Evolutionary conservation across 1,140 invertebrate species (phyloP).

Genomic region (Hirudo medicinalis): DNA sequence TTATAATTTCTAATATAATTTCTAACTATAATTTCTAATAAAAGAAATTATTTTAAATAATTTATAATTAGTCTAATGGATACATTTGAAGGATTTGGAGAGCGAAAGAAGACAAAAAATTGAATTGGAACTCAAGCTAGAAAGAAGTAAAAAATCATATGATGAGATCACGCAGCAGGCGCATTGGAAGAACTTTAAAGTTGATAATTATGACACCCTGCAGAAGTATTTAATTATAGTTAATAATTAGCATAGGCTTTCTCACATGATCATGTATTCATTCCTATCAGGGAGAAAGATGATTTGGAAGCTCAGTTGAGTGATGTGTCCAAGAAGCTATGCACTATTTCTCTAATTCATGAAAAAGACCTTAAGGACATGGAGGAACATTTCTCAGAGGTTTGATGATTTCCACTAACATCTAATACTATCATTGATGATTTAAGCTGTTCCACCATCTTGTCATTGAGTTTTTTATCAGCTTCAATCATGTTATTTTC

Average conservation of each 20-base stretch:
- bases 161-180: background rate
- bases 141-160: slow-evolving; percentile 1
- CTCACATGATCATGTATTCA: background rate
- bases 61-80: background rate
- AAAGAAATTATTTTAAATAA: too few relatives aligned
- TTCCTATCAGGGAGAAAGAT: background rate
- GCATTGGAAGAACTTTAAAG: background rate
- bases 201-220: background rate
- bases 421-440: background rate
- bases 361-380: background rate
- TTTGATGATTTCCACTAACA: background rate
- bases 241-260: background rate
- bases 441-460: background rate
- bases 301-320: background rate
- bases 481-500: background rate
- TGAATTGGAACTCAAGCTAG: slow-evolving; percentile 1
- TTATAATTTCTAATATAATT: background rate
- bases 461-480: background rate
- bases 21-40: too few relatives aligned
- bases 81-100: background rate
- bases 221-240: slow-evolving; percentile 5
- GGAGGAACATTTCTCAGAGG: background rate
- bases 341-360: background rate
- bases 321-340: background rate
- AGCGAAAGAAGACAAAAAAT: background rate